Percentiles rank a stretch among this genome's conserved stretches.
phyloP scores from a whole-genome alignment of 2,113 vertebrate genomes.

The Clarias gariepinus region DNA sequence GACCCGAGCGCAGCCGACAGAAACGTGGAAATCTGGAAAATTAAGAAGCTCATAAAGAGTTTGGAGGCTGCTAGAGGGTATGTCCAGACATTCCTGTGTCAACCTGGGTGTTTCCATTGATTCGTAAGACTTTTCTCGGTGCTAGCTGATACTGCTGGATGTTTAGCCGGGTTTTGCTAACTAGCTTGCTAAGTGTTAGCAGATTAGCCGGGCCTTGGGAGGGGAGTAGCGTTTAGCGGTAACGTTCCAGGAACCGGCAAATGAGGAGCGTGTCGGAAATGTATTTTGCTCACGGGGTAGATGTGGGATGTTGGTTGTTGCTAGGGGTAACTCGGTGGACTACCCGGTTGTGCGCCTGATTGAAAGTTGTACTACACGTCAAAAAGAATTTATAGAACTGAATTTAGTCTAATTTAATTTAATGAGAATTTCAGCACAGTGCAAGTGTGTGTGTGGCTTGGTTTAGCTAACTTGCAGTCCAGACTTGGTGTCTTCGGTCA shows the following conservation, averaged over 20 bases:
- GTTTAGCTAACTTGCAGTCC: background rate
- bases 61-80: slow-evolving; percentile 94
- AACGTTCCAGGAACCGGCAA: background rate
- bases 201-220: slow-evolving; percentile 26
- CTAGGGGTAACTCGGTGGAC: background rate
- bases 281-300: background rate
- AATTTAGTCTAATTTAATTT: too few relatives aligned
- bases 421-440: too few relatives aligned
- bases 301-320: too few relatives aligned
- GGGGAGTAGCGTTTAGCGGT: background rate
- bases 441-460: background rate
- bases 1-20: slow-evolving; percentile 95
- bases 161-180: background rate
- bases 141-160: background rate
- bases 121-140: background rate
- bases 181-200: background rate
- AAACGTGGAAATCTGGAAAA: slow-evolving; percentile 99
- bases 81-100: slow-evolving; percentile 45
- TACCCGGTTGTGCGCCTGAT: background rate
- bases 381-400: too few relatives aligned
- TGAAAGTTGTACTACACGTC: background rate
- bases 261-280: background rate
- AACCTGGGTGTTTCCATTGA: background rate
- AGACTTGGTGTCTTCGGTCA: background rate
- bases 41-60: slow-evolving; percentile 99